phyloP scores from a whole-genome alignment of 2,797 vertebrate species.

The Spinibarbus caldwelli region DNA sequence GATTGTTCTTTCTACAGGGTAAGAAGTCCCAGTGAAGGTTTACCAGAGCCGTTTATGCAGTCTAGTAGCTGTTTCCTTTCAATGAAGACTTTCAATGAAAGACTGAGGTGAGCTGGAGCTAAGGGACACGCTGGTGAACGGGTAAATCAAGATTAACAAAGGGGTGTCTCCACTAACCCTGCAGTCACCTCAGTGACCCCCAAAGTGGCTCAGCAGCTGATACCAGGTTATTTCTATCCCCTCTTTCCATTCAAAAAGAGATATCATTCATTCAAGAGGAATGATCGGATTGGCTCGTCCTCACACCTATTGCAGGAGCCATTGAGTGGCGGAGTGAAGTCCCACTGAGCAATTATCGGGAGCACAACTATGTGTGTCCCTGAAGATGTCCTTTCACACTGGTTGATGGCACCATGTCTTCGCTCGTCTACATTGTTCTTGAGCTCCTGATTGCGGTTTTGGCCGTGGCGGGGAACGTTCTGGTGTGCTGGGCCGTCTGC shows the following conservation, averaged over 20 bases:
- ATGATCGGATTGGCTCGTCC: slow-evolving; percentile 4
- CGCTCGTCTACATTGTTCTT: slow-evolving; percentile 85
- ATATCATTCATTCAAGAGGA: not conserved
- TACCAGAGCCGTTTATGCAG: slow-evolving; percentile 18
- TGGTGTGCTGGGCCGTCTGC: slow-evolving; percentile 95
- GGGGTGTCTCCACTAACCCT: not conserved
- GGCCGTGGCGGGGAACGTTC: slow-evolving; percentile 90
- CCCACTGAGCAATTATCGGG: slow-evolving; percentile 38
- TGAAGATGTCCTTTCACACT: slow-evolving; percentile 43
- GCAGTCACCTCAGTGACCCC: not conserved
- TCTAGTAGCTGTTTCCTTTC: slow-evolving; percentile 31
- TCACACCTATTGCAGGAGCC: slow-evolving; percentile 34
- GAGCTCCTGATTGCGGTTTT: slow-evolving; percentile 91
- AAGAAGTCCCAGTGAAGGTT: slow-evolving; percentile 37
- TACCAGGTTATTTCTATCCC: not conserved
- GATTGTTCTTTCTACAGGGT: slow-evolving; percentile 59
- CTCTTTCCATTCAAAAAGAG: not conserved
- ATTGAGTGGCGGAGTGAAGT: slow-evolving; percentile 9
- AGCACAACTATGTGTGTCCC: slow-evolving; percentile 52
- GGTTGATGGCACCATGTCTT: slow-evolving; percentile 61
- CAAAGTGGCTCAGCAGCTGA: not conserved
- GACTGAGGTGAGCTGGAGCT: slow-evolving; percentile 35
- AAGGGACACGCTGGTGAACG: slow-evolving; percentile 24
- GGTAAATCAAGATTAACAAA: slow-evolving; percentile 12
- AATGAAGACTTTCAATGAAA: slow-evolving; percentile 52